These are phyloP conservation scores for Hephaestus fuliginosus DNA, from an alignment of 2,797 vertebrate species.

Conservation along the genomic window DNA sequence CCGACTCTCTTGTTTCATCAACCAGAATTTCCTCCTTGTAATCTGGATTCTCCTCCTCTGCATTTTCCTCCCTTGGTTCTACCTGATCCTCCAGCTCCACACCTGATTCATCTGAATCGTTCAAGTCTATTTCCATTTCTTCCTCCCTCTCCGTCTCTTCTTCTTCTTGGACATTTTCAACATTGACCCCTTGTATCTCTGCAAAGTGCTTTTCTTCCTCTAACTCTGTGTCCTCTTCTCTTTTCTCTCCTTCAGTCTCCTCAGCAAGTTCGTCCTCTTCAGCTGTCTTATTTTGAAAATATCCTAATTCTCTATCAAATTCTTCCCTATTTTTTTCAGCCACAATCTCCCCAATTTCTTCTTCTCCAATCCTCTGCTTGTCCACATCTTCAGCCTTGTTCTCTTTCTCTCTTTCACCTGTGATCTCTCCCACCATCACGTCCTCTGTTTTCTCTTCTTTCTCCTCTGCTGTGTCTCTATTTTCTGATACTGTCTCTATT, in stretches of 20 bases:
- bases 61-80: constrained; percentile 19
- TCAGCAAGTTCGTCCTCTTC: constrained; percentile 5
- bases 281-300: background rate
- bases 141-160: constrained; percentile 8
- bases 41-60: constrained; percentile 32
- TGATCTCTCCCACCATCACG: background rate
- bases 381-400: constrained; percentile 7
- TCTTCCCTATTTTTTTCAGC: background rate
- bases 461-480: background rate
- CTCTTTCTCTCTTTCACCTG: constrained; percentile 8
- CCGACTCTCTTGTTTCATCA: constrained; percentile 8
- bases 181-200: constrained; percentile 11
- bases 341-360: background rate
- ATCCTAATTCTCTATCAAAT: constrained; percentile 13
- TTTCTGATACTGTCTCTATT: constrained; percentile 11
- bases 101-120: background rate
- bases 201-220: constrained; percentile 17
- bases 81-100: constrained; percentile 17
- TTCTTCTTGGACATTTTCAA: constrained; percentile 19
- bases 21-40: constrained; percentile 7
- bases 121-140: constrained; percentile 28
- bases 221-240: constrained; percentile 11
- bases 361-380: background rate
- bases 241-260: constrained; percentile 17
- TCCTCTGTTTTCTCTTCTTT: background rate